Evolutionary conservation across 2,888 invertebrate species (phyloP).

Genomic region (Drosophila robusta): DNA sequence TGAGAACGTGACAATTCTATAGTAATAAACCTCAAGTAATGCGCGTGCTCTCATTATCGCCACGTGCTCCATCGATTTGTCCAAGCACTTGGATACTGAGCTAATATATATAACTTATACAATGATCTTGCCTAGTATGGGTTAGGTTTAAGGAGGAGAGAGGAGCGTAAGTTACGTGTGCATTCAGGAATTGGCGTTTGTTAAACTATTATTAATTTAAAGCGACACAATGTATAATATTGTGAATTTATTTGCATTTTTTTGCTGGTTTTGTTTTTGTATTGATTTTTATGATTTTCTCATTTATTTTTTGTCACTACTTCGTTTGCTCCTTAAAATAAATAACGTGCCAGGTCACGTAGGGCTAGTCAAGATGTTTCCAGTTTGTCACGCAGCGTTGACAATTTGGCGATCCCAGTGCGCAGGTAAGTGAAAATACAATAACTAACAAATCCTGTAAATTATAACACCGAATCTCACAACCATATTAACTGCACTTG

Average conservation of each 20-base stretch:
- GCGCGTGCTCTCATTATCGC: conserved; percentile 29
- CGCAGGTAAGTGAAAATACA: conserved; percentile 86
- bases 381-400: conserved; percentile 88
- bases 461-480: conserved; percentile 1
- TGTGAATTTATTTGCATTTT: conserved; percentile 18
- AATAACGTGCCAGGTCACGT: conserved; percentile 89
- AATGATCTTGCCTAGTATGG: conserved; percentile 12
- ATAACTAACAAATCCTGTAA: conserved; percentile 15
- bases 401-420: conserved; percentile 87
- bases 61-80: conserved; percentile 33
- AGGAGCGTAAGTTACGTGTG: conserved; percentile 48
- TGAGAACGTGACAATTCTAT: conserved; percentile 36
- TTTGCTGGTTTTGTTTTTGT: conserved; percentile 38
- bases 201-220: conserved; percentile 47
- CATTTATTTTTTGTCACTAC: conserved; percentile 77
- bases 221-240: conserved; percentile 3
- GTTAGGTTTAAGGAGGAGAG: background rate
- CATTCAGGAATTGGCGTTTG: conserved; percentile 66
- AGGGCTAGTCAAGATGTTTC: conserved; percentile 93
- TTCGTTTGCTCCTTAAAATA: conserved; percentile 80
- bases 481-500: background rate
- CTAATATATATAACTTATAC: conserved; percentile 4
- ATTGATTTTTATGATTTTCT: conserved; percentile 68
- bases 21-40: conserved; percentile 20
- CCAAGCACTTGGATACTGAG: conserved; percentile 1